Conservation (phyloP, 2,888 invertebrate genomes). For the Tenthredo amoena region DNA sequence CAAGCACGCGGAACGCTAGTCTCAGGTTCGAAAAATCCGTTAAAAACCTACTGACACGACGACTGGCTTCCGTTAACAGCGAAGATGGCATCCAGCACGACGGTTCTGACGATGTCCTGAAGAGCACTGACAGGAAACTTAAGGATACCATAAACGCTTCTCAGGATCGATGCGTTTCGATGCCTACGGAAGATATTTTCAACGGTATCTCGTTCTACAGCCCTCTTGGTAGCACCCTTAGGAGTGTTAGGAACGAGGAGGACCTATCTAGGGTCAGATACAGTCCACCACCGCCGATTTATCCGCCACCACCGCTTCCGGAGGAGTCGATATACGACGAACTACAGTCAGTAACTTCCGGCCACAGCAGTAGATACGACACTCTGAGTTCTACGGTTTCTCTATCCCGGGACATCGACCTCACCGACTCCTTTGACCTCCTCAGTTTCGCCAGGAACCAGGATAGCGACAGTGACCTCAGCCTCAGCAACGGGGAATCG, state of each 20-base stretch:
- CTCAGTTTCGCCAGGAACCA: slow-evolving; percentile 65
- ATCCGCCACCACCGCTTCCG: slow-evolving; percentile 82
- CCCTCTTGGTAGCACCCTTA: slow-evolving; percentile 75
- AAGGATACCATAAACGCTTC: slow-evolving; percentile 70
- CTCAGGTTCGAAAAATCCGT: slow-evolving; percentile 77
- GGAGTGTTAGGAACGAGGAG: slow-evolving; percentile 70
- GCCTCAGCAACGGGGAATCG: slow-evolving; percentile 63
- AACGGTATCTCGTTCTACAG: slow-evolving; percentile 84
- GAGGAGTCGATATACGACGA: slow-evolving; percentile 81
- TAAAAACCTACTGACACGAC: slow-evolving; percentile 72
- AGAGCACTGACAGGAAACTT: slow-evolving; percentile 55
- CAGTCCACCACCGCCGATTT: slow-evolving; percentile 80
- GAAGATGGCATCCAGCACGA: slow-evolving; percentile 61
- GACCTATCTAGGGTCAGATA: slow-evolving; percentile 67
- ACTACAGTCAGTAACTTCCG: slow-evolving; percentile 77
- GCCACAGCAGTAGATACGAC: slow-evolving; percentile 74
- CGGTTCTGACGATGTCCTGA: slow-evolving; percentile 56
- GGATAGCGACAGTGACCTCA: slow-evolving; percentile 66
- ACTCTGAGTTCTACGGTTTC: slow-evolving; percentile 74
- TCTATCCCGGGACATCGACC: slow-evolving; percentile 77
- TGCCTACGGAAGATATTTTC: slow-evolving; percentile 82
- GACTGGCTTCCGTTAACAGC: slow-evolving; percentile 67
- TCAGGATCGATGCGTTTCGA: slow-evolving; percentile 80
- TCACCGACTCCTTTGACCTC: slow-evolving; percentile 73
- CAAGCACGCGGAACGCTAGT: slow-evolving; percentile 82